Percentiles rank a stretch among this genome's conserved stretches.
These are phyloP conservation scores for Decapterus maruadsi DNA, from an alignment of 2,797 vertebrate species.

Conservation along the genomic window DNA sequence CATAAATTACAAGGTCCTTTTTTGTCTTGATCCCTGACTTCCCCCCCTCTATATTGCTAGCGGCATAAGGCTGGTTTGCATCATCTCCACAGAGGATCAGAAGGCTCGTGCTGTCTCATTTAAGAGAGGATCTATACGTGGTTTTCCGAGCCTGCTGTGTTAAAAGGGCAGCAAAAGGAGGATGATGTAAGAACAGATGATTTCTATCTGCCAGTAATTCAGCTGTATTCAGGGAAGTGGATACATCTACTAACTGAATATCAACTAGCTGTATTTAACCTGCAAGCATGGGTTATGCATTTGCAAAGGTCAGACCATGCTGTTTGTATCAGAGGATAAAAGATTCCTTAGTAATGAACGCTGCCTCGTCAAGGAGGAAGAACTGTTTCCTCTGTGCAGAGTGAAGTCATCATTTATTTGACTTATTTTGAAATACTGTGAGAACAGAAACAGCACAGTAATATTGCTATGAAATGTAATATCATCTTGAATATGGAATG, in stretches of 20 bases:
- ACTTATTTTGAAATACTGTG: conserved; percentile 20
- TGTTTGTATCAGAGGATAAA: conserved; percentile 11
- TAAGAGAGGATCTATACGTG: conserved; percentile 37
- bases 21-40: conserved; percentile 15
- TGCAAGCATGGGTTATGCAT: conserved; percentile 37
- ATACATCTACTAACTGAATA: conserved; percentile 50
- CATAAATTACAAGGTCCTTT: conserved; percentile 22
- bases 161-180: conserved; percentile 29
- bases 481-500: background rate
- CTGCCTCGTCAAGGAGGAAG: conserved; percentile 26
- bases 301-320: conserved; percentile 40
- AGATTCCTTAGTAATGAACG: conserved; percentile 20
- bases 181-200: conserved; percentile 63
- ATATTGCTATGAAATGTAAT: background rate
- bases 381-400: conserved; percentile 22
- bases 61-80: conserved; percentile 68
- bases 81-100: conserved; percentile 58
- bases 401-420: conserved; percentile 6
- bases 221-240: conserved; percentile 27
- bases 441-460: background rate
- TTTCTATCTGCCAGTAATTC: conserved; percentile 47
- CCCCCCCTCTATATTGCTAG: conserved; percentile 62
- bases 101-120: conserved; percentile 41
- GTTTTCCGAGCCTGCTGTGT: conserved; percentile 40
- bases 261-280: conserved; percentile 35